Evolutionary conservation across 2,113 vertebrate species (phyloP), one percentile per base, ranked within the genome.

Genomic region (Edolisoma coerulescens): DNA sequence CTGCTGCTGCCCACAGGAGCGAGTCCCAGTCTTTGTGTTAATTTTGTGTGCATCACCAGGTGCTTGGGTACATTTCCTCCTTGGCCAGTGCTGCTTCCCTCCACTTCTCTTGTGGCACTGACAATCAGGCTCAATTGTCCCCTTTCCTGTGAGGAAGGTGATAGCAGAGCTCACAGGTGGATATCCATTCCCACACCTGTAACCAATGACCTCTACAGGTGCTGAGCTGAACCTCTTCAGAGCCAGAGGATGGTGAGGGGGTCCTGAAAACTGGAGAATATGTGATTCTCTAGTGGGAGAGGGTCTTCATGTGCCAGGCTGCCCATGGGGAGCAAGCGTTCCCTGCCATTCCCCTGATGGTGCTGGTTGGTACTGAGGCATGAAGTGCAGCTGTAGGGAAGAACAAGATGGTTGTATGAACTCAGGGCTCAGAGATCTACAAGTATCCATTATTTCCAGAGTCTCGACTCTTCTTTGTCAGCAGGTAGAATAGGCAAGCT

Each of bases 241-340:
- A 73, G 63, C 13, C 8, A 52, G 59, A 79, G 56, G 56, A 18
- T 49, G 28, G 26, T 7, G 4, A 79, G 63, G 24, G 24, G 13
- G 8, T 52, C 61, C 63, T 90, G 27, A 13, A 64, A 32, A 47
- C 4, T 35, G 13, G 16, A 73, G 45, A 41, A 60, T 9, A 9
- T 42, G 49, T 63, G 35, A 35, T 75, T 44, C 47, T 4, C 1
- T 24, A 17, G 9, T n/a, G 7, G 57, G 52, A 67, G 49, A 84
- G 24, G n/a, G 24, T 57, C 45, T 70, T 47, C n/a, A 9, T 33
- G 32, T 74, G 37, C 50, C 35, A 16, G 13, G 60, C 50, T 95
- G 50, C 56, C 28, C 21, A 35, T 1, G 1, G 15, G 19, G 13
- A 84, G 15, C 2, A 9, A 14, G 10, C 0, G 0, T 53, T 67